phyloP scores from a whole-genome alignment of 2,113 vertebrate genomes.

The Macheiramphus alcinus region DNA sequence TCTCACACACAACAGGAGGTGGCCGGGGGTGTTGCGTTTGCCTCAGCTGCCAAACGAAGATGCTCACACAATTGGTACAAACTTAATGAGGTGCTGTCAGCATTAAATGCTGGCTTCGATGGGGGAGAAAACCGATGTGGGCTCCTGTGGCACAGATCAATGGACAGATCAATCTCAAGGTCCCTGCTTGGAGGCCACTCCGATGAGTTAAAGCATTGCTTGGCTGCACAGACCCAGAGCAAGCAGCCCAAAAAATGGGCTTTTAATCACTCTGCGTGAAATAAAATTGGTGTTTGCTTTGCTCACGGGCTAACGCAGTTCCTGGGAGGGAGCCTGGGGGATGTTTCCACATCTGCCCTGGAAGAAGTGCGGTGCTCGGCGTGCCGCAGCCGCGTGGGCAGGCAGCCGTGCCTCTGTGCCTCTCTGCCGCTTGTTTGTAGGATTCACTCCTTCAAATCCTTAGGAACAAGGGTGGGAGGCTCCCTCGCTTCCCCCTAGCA shows the following conservation, averaged over 20 bases:
- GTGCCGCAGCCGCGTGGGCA: background rate
- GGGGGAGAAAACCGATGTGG: background rate
- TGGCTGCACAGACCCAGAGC: background rate
- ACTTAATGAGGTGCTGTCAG: background rate
- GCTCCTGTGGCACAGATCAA: background rate
- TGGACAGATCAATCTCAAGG: background rate
- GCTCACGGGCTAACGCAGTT: rapidly evolving
- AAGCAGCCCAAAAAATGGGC: background rate
- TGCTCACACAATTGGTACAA: background rate
- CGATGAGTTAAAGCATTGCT: background rate
- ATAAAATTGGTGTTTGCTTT: background rate
- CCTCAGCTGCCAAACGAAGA: background rate
- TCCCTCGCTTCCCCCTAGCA: background rate
- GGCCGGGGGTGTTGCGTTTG: background rate
- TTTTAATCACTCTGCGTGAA: background rate
- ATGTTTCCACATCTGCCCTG: background rate
- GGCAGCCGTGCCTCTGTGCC: rapidly evolving
- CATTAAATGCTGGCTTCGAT: background rate
- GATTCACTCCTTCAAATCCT: background rate
- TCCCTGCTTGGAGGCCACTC: background rate
- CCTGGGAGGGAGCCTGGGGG: background rate
- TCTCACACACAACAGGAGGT: background rate
- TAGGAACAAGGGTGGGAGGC: background rate
- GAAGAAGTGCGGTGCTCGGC: rapidly evolving
- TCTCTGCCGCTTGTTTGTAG: background rate